Evolutionary conservation across 2,888 invertebrate genomes (phyloP).

Genomic region (Baronia brevicornis): DNA sequence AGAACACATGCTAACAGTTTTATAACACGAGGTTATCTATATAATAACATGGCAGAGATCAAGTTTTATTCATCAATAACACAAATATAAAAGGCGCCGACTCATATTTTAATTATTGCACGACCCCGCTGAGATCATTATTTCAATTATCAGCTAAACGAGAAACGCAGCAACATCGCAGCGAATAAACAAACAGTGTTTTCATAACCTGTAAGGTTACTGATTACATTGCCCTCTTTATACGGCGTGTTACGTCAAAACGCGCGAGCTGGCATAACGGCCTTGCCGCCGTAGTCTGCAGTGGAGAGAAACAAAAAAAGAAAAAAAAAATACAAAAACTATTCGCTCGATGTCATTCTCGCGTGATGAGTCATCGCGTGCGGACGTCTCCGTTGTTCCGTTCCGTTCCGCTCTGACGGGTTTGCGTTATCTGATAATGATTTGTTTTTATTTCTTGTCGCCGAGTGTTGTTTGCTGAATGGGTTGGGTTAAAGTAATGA

Average conservation of each 20-base stretch:
- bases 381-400: constrained; percentile 32
- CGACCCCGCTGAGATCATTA: constrained; percentile 33
- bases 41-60: constrained; percentile 15
- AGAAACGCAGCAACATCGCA: constrained; percentile 33
- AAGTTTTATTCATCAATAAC: too few relatives aligned
- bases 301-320: constrained; percentile 24
- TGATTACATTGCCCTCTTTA: constrained; percentile 34
- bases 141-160: constrained; percentile 38
- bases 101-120: constrained; percentile 3
- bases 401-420: constrained; percentile 19
- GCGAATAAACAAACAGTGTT: constrained; percentile 26
- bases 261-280: constrained; percentile 29
- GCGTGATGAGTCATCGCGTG: constrained; percentile 41
- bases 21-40: too few relatives aligned
- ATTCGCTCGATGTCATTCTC: constrained; percentile 41
- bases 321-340: constrained; percentile 29
- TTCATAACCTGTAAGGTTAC: constrained; percentile 31
- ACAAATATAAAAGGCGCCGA: constrained; percentile 15
- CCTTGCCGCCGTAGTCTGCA: constrained; percentile 34
- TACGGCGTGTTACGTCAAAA: constrained; percentile 35
- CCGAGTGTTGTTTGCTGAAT: constrained; percentile 32
- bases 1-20: too few relatives aligned
- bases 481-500: constrained; percentile 11
- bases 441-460: constrained; percentile 45
- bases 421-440: constrained; percentile 49